Conservation (phyloP, 2,888 invertebrate genomes). For the Chirona hameri region DNA sequence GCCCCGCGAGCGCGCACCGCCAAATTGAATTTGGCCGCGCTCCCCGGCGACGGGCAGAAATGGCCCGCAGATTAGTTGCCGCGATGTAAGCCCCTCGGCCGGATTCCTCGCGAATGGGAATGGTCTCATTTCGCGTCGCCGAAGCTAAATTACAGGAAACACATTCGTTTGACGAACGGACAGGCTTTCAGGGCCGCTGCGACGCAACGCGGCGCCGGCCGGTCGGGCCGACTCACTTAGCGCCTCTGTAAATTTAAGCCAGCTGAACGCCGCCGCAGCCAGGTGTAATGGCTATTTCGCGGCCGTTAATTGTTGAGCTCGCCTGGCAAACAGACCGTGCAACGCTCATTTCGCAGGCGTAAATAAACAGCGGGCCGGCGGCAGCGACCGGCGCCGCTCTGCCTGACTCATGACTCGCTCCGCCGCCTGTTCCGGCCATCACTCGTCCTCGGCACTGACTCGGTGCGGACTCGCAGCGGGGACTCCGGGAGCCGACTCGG, state of each 20-base stretch:
- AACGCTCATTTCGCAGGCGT: slow-evolving; percentile 11
- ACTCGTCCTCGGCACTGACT: too few species aligned
- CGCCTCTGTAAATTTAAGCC: not conserved
- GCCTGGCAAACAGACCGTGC: slow-evolving; percentile 10
- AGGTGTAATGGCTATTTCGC: slow-evolving; percentile 9
- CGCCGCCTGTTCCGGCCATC: not conserved
- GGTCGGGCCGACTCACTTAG: not conserved
- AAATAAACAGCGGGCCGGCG: not conserved
- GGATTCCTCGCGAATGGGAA: slow-evolving; percentile 2
- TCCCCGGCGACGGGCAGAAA: not conserved
- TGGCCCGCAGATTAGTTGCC: slow-evolving; percentile 24
- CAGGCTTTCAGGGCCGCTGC: not conserved
- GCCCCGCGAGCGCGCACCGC: not conserved
- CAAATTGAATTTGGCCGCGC: slow-evolving; percentile 6
- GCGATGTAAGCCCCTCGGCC: not conserved
- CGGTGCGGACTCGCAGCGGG: too few species aligned
- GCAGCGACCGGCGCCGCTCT: not conserved
- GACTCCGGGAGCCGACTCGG: too few species aligned
- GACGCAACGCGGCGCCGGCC: not conserved
- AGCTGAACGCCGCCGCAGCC: not conserved
- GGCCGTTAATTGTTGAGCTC: not conserved
- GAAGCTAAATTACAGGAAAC: slow-evolving; percentile 22
- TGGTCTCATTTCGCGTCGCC: slow-evolving; percentile 24
- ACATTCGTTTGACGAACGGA: slow-evolving; percentile 5
- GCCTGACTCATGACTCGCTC: not conserved